Percentiles rank a stretch among this genome's conserved stretches.
Conservation (phyloP, 2,113 vertebrate species). For the Pelecanoides urinatrix region DNA sequence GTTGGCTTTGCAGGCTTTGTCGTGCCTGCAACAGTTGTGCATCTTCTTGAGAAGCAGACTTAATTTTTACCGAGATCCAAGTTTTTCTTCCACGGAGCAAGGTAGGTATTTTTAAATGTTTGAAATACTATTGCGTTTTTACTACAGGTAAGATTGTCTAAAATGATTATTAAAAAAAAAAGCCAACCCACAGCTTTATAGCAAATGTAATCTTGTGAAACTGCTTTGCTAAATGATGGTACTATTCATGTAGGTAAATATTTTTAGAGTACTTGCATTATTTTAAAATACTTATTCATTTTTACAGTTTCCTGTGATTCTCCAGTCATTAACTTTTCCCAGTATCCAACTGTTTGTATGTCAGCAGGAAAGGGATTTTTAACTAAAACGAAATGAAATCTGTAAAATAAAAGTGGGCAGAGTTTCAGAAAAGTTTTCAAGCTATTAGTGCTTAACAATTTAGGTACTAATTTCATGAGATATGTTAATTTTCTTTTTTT, state of each 20-base stretch:
- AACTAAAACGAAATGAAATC: background rate
- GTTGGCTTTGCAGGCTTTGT: constrained; percentile 81
- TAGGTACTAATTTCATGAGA: background rate
- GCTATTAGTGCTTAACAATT: background rate
- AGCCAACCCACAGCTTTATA: background rate
- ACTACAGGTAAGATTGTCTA: background rate
- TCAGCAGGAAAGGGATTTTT: background rate
- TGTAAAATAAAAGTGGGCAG: background rate
- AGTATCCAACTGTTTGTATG: background rate
- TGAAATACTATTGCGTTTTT: background rate
- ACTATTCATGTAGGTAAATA: background rate
- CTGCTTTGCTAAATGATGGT: background rate
- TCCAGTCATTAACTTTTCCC: background rate
- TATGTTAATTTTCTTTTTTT: background rate
- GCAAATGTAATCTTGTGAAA: background rate
- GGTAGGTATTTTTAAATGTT: constrained; percentile 64
- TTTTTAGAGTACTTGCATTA: background rate
- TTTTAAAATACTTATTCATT: background rate
- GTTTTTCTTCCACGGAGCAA: constrained; percentile 87
- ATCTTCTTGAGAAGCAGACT: constrained; percentile 82
- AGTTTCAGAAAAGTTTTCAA: background rate
- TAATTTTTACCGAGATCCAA: constrained; percentile 90
- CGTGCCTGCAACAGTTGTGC: constrained; percentile 89
- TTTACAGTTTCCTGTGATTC: background rate
- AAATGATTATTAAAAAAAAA: background rate